Percentiles rank a stretch among this genome's conserved stretches.
phyloP scores from a whole-genome alignment of 2,888 invertebrate genomes.

The Nomada fucata region DNA sequence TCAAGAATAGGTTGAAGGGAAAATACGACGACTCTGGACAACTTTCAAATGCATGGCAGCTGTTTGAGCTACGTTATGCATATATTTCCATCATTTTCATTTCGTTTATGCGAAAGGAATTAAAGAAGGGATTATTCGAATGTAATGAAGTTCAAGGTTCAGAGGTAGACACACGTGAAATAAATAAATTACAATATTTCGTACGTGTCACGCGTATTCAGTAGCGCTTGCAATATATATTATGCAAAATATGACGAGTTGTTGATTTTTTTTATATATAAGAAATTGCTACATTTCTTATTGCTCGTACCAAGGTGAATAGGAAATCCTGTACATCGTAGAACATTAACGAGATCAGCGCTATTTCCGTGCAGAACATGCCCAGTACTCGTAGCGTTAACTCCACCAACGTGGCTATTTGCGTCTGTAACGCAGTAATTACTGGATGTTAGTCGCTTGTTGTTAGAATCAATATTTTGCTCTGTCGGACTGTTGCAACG shows the following conservation, averaged over 20 bases:
- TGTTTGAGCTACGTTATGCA: neutral
- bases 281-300: too few species aligned
- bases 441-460: conserved; percentile 4
- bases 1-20: conserved; percentile 47
- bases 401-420: neutral
- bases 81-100: neutral
- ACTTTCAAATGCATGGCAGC: neutral
- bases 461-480: conserved; percentile 23
- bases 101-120: neutral
- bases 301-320: too few species aligned
- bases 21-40: conserved; percentile 11
- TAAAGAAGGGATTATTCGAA: neutral
- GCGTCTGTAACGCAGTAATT: neutral
- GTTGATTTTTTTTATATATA: too few species aligned
- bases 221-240: too few species aligned
- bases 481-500: neutral
- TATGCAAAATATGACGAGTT: too few species aligned
- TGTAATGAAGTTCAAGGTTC: too few species aligned
- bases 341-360: too few species aligned
- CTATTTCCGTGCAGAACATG: too few species aligned
- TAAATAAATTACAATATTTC: too few species aligned
- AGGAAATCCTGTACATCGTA: too few species aligned
- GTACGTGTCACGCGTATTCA: too few species aligned
- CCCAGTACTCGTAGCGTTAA: neutral
- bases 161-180: too few species aligned